phyloP scores from a whole-genome alignment of 1,140 invertebrate genomes.

The Zaprionus taronus region DNA sequence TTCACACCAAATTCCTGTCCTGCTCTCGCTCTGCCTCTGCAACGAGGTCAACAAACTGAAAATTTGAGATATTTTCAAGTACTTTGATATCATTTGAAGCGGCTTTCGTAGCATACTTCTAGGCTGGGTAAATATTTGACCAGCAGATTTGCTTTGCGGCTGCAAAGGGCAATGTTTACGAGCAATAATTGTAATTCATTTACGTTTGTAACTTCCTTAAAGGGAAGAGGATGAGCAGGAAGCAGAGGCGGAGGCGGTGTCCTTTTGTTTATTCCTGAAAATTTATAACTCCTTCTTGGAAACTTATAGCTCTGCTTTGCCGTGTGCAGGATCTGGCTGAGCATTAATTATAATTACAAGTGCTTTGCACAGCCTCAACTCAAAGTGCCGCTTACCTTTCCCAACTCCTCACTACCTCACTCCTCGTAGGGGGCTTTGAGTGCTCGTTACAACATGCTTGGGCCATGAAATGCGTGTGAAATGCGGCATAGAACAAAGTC shows the following conservation, averaged over 20 bases:
- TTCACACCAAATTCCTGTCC: background rate
- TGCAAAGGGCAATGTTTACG: background rate
- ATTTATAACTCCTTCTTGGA: background rate
- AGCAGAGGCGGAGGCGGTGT: background rate
- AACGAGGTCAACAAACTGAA: background rate
- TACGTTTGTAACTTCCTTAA: background rate
- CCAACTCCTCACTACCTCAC: too few species aligned
- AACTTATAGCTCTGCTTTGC: background rate
- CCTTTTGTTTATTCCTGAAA: background rate
- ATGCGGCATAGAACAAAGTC: conserved; percentile 44
- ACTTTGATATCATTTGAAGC: background rate
- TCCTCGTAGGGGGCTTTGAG: too few species aligned
- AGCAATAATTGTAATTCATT: conserved; percentile 7
- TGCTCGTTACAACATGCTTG: conserved; percentile 4
- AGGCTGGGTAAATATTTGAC: background rate
- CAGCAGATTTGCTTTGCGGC: background rate
- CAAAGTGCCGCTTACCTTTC: background rate
- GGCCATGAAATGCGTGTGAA: conserved; percentile 40
- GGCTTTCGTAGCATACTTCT: background rate
- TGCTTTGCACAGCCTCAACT: background rate
- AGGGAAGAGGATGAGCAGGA: background rate
- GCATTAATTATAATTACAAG: conserved; percentile 13
- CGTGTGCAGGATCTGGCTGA: background rate
- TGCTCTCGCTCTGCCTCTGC: background rate
- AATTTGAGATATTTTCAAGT: background rate